Percentiles rank a stretch among this genome's conserved stretches.
These are phyloP conservation scores for Choloepus hoffmanni DNA, from an alignment of 2,113 vertebrate species.

Conservation along the genomic window DNA sequence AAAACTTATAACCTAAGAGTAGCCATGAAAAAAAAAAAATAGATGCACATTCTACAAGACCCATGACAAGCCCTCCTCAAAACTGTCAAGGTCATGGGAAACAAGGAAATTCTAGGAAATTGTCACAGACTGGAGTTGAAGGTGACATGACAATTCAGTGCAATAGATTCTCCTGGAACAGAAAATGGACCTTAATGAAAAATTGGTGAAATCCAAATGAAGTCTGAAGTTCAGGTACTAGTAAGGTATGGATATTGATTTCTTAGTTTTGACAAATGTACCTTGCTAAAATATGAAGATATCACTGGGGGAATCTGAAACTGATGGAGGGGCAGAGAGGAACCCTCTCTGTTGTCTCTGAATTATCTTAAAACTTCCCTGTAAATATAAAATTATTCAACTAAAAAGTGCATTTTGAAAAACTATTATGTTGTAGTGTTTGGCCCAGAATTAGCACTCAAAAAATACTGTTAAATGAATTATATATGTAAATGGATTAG, in stretches of 20 bases:
- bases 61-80: background rate
- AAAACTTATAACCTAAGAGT: background rate
- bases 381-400: background rate
- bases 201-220: background rate
- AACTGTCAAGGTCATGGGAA: background rate
- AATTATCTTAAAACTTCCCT: background rate
- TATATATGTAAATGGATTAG: background rate
- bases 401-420: background rate
- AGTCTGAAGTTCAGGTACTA: background rate
- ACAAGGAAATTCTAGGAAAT: background rate
- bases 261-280: background rate
- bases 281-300: accelerated
- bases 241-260: too few relatives aligned
- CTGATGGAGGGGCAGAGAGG: accelerated
- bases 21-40: background rate
- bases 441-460: background rate
- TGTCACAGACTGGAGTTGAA: background rate
- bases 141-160: too few relatives aligned
- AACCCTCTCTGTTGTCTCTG: background rate
- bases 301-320: background rate
- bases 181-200: background rate
- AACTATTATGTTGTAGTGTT: background rate
- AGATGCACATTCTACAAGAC: background rate
- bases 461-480: background rate
- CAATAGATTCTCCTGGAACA: background rate